Evolutionary conservation across 2,797 vertebrate genomes (phyloP), one percentile per base, ranked within the genome.

Genomic region (Paedocypris micromegethes): DNA sequence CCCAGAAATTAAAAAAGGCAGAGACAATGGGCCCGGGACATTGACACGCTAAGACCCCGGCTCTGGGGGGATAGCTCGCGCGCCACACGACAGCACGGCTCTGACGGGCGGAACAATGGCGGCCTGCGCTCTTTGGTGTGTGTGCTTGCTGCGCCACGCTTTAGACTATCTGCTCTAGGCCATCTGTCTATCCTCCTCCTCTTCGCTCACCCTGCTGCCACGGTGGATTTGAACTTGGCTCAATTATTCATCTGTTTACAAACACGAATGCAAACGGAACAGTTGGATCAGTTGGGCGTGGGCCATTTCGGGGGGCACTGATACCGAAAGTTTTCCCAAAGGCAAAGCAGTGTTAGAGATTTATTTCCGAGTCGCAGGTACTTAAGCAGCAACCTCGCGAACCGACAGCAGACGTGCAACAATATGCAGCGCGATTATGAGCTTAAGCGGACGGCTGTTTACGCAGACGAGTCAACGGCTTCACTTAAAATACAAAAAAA

Each of bases 111-210:
- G 87, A 92, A 93, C 92, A 93, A 95, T 93, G 84, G 88, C 88
- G 89, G 91, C 86, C 85, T 87, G 89, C 72, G 81, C 85, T 82
- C 84, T 88, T 84, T 83, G 84, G 85, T 83, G 83, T 85, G 80
- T 77, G 78, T 82, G 84, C 79, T 80, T 77, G 56, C 74, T 75
- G 84, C 80, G 69, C 77, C 60, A 80, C 75, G 78, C 91, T 87
- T 82, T 88, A 88, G 91, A 91, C 91, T 95, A 96, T 96, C 94
- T 94, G 92, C 91, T 87, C 92, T 86, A 90, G 89, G 93, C 94
- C 95, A 98, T 96, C 94, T 98, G 96, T 78, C 66, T 82, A 74
- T 69, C 75, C 79, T 81, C 88, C 83, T 87, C 86, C 83, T 86
- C 86, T 86, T 83, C 60, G 65, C 75, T 84, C 78, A 66, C 81